Conservation (phyloP, 2,113 vertebrate genomes). For the Athene noctua region DNA sequence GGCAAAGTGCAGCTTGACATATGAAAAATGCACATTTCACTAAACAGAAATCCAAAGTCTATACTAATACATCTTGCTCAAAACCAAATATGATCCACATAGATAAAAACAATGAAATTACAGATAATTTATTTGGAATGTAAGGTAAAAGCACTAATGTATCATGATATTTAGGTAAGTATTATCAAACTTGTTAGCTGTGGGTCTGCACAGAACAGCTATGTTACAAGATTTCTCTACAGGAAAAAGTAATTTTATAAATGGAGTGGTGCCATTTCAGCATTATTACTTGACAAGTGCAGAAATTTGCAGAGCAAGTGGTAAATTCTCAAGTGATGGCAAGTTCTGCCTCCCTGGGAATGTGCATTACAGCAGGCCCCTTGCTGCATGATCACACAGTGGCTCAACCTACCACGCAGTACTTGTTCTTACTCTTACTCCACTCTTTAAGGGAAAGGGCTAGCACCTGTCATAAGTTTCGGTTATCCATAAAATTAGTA, state of each 20-base stretch:
- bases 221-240: not conserved
- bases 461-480: not conserved
- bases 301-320: not conserved
- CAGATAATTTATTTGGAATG: not conserved
- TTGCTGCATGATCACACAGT: not conserved
- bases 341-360: not conserved
- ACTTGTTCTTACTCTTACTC: not conserved
- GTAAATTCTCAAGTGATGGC: not conserved
- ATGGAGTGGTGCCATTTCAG: not conserved
- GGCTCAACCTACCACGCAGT: not conserved
- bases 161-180: not conserved
- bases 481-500: not conserved
- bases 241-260: slow-evolving; percentile 2
- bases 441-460: not conserved
- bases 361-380: not conserved
- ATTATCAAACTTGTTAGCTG: not conserved
- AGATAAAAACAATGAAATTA: not conserved
- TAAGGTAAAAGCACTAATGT: not conserved
- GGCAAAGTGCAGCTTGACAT: not conserved
- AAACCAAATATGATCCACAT: not conserved
- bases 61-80: not conserved
- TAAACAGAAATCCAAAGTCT: not conserved
- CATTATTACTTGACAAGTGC: not conserved
- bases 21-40: slow-evolving; percentile 3
- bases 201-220: not conserved